Evolutionary conservation across 2,888 invertebrate genomes (phyloP).

Genomic region (Epinotia brunnichana): DNA sequence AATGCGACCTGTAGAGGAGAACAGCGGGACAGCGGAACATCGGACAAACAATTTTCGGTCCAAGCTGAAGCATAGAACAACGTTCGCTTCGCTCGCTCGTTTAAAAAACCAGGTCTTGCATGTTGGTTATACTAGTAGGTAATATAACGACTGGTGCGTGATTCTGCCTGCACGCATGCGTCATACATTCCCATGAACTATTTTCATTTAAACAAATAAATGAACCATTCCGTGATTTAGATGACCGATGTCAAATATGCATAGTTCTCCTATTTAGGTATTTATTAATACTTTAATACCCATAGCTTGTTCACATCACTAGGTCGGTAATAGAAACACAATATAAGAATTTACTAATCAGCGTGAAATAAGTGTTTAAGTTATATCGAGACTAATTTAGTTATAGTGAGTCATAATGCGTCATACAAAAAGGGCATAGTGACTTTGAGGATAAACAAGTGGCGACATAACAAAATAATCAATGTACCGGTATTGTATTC

Average conservation of each 20-base stretch:
- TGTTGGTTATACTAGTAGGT: slow-evolving; percentile 10
- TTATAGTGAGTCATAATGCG: slow-evolving; percentile 30
- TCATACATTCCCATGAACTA: slow-evolving; percentile 55
- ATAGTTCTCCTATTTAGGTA: slow-evolving; percentile 13
- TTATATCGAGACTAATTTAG: slow-evolving; percentile 8
- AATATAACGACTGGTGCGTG: background rate
- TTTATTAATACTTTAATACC: background rate
- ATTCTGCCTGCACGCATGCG: slow-evolving; percentile 50
- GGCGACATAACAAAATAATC: slow-evolving; percentile 12
- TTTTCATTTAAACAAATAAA: too few relatives aligned
- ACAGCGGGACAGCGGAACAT: too few relatives aligned
- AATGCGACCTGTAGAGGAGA: too few relatives aligned
- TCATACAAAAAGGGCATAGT: slow-evolving; percentile 27
- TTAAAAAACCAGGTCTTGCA: too few relatives aligned
- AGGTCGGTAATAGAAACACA: background rate
- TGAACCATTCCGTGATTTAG: slow-evolving; percentile 48
- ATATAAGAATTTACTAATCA: background rate
- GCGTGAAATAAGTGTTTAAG: background rate
- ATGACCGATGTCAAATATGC: slow-evolving; percentile 43
- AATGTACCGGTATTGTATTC: slow-evolving; percentile 27
- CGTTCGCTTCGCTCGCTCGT: too few relatives aligned
- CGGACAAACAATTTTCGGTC: too few relatives aligned
- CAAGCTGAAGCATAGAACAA: too few relatives aligned
- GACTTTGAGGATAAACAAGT: slow-evolving; percentile 25
- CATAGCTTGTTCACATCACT: background rate